Evolutionary conservation across 2,797 vertebrate genomes (phyloP).

Genomic region (Alauda arvensis): DNA sequence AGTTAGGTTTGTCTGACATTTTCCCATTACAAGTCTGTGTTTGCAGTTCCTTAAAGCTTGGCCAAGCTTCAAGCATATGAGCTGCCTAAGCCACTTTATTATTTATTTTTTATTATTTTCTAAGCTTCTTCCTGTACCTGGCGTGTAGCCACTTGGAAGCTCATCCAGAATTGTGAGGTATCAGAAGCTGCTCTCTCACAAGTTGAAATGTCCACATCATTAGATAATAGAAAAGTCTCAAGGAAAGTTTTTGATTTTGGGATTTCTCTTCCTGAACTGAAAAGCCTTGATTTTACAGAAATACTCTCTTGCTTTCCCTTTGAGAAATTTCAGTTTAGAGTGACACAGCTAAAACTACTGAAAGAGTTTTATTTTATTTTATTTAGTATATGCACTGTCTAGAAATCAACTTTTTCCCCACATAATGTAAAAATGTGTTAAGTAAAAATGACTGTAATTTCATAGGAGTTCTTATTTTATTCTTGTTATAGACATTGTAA

Average conservation of each 20-base stretch:
- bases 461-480: neutral
- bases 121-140: neutral
- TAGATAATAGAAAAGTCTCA: neutral
- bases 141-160: neutral
- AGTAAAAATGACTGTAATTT: neutral
- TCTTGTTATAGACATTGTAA: neutral
- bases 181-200: neutral
- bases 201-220: fast-evolving
- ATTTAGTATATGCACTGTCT: neutral
- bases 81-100: neutral
- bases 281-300: neutral
- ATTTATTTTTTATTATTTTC: neutral
- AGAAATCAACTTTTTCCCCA: neutral
- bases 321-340: neutral
- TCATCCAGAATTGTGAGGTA: fast-evolving
- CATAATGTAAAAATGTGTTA: neutral
- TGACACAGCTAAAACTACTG: neutral
- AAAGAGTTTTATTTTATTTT: neutral
- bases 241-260: neutral
- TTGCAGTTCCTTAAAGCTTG: neutral
- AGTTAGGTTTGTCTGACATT: neutral
- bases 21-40: neutral
- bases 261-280: neutral
- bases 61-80: neutral
- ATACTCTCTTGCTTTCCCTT: neutral